A percentile compares a stretch with the other conserved stretches of the same genome.
These are phyloP conservation scores for Nesometra sesokonis DNA, from an alignment of 35 echinoderm and acorn worm species.

Conservation along the genomic window DNA sequence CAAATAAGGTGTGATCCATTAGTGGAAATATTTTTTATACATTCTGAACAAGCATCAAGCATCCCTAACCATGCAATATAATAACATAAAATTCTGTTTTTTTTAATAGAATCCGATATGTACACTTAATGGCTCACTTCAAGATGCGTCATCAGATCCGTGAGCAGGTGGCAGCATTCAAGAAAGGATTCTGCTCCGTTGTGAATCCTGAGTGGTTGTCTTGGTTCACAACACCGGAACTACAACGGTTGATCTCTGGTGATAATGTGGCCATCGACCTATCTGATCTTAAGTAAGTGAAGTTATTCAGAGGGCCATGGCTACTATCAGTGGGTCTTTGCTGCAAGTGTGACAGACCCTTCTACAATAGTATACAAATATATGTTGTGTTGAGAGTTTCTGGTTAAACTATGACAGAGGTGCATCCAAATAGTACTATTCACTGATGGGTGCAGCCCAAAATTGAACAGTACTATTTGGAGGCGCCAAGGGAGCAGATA, in stretches of 20 bases:
- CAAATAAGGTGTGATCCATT: too few relatives aligned
- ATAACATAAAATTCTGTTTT: neutral
- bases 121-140: conserved; percentile 98
- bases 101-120: conserved; percentile 74
- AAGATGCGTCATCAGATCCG: conserved; percentile 77
- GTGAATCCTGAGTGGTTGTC: conserved; percentile 86
- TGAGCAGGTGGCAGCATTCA: conserved; percentile 95
- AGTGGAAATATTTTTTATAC: too few relatives aligned
- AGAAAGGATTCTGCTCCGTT: conserved; percentile 81
- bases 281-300: conserved; percentile 51
- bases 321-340: too few relatives aligned
- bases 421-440: too few relatives aligned
- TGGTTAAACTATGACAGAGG: neutral
- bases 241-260: conserved; percentile 92
- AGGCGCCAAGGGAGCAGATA: too few relatives aligned
- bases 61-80: too few relatives aligned
- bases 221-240: conserved; percentile 92
- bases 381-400: neutral
- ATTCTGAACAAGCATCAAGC: too few relatives aligned
- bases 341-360: too few relatives aligned
- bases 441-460: too few relatives aligned
- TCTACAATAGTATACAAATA: neutral
- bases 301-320: too few relatives aligned
- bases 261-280: conserved; percentile 57
- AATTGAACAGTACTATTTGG: too few relatives aligned